Evolutionary conservation across 2,888 invertebrate species (phyloP), one percentile per base, ranked within the genome.

Genomic region (Empis stercorea): DNA sequence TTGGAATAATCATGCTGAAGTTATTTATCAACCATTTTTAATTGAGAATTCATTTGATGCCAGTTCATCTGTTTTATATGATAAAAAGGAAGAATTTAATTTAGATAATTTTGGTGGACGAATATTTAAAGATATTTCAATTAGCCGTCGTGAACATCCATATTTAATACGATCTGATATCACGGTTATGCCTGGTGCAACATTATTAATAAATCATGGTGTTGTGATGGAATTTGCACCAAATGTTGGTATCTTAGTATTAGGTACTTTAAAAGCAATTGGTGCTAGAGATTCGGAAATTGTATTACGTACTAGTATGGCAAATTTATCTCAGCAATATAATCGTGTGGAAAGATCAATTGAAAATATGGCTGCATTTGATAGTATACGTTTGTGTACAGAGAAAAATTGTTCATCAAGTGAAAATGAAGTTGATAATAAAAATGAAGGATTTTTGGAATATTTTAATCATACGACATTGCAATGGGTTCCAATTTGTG

Each of bases 1-100:
- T 64, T 99, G 99, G 97, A 99, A 99, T 65, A 91, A 93, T 66
- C 94, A 92, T 65, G 95, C 95, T 0, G 80, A 95, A 45, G 96
- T 95, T 0, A 77, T 83, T 13, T 99, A 85, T 66, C 76, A 83
- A 46, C 99, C 97, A 0, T 97, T 81, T 65, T 75, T 95, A 48
- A 76, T 84, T 0, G 82, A 82, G 61, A 82, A 88, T 54, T 74
- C 76, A 43, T 79, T 87, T 57, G 83, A 85, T 53, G 76, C 85
- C 0, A 87, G 86, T 56, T 73, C 85, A 27, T 88, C 88, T 0
- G 75, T 81, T 0, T 55, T 59, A 0, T 80, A 78, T 62, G 77
- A 76, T 47, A 72, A 75, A 47, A 70, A 74, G 37, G 65, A 68
- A n/a, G 61, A 68, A 0, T 60, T 81, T 1, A 77, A 84, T 59